A percentile compares a stretch with the other conserved stretches of the same genome.
Evolutionary conservation across 2,888 invertebrate species (phyloP).

Genomic region (Parnassius smintheus): DNA sequence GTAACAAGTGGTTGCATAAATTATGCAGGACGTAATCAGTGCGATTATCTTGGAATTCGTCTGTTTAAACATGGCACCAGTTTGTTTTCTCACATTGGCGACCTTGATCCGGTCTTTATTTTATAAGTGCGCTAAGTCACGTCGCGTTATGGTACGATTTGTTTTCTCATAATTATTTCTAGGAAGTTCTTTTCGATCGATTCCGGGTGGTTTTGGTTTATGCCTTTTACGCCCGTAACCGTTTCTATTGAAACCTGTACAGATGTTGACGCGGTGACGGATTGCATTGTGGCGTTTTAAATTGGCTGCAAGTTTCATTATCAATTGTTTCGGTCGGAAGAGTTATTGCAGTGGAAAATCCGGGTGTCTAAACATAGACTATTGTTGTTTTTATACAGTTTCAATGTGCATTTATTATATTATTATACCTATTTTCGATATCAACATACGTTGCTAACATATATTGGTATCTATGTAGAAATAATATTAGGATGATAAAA

Average conservation of each 20-base stretch:
- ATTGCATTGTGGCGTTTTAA: neutral
- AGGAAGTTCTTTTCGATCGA: constrained; percentile 17
- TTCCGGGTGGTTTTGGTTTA: constrained; percentile 18
- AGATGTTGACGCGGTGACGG: neutral
- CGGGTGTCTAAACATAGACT: constrained; percentile 1
- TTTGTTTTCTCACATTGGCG: neutral
- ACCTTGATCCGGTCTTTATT: constrained; percentile 18
- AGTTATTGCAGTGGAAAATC: constrained; percentile 9
- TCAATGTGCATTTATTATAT: too few relatives aligned
- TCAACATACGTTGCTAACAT: too few relatives aligned
- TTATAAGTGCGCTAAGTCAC: constrained; percentile 5
- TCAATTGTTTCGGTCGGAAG: constrained; percentile 10
- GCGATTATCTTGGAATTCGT: constrained; percentile 5
- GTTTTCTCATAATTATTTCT: constrained; percentile 21
- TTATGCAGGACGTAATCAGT: neutral
- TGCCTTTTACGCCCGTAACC: constrained; percentile 6
- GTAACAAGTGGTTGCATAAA: neutral
- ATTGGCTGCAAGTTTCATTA: constrained; percentile 17
- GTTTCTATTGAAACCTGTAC: constrained; percentile 4
- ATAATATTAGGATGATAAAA: too few relatives aligned
- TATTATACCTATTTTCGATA: too few relatives aligned
- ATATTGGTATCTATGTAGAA: too few relatives aligned
- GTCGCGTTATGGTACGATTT: constrained; percentile 11
- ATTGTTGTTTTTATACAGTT: too few relatives aligned
- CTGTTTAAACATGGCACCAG: constrained; percentile 2